These are phyloP conservation scores for Holacanthella duospinosa DNA, from an alignment of 2,888 invertebrate species.

Conservation along the genomic window DNA sequence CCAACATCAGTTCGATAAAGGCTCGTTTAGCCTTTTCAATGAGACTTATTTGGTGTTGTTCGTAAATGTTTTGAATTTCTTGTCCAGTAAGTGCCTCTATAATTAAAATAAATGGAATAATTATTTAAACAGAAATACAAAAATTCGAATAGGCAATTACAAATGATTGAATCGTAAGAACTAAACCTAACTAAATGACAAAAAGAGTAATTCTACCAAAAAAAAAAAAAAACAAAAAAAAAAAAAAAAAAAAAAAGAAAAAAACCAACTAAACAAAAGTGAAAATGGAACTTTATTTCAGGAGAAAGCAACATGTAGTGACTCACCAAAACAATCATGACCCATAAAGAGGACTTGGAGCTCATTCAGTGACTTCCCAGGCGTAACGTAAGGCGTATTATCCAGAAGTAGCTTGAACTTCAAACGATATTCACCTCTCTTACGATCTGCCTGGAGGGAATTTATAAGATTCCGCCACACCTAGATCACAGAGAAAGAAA, in stretches of 20 bases:
- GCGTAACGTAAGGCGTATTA: conserved; percentile 88
- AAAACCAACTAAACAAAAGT: too few relatives aligned
- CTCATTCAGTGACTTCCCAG: conserved; percentile 42
- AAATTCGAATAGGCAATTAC: too few relatives aligned
- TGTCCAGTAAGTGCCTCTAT: conserved; percentile 71
- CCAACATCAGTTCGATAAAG: conserved; percentile 63
- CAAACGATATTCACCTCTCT: conserved; percentile 87
- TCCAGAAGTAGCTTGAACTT: conserved; percentile 86
- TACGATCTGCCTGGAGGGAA: conserved; percentile 81
- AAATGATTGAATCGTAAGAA: too few relatives aligned
- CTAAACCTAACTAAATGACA: conserved; percentile 88
- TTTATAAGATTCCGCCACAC: conserved; percentile 82
- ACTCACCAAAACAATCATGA: conserved; percentile 29
- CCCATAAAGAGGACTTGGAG: conserved; percentile 34
- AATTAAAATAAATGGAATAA: neutral
- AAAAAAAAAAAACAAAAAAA: too few relatives aligned
- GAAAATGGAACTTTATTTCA: neutral
- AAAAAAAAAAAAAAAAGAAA: conserved; percentile 36
- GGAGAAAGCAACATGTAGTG: neutral
- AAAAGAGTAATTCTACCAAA: too few relatives aligned
- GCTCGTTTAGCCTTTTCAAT: conserved; percentile 62
- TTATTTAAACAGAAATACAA: neutral
- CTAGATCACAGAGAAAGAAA: conserved; percentile 13
- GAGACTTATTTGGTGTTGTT: conserved; percentile 81
- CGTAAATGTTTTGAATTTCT: conserved; percentile 85